Conservation (phyloP, 1,140 invertebrate species). For the Macrobrachium nipponense region DNA sequence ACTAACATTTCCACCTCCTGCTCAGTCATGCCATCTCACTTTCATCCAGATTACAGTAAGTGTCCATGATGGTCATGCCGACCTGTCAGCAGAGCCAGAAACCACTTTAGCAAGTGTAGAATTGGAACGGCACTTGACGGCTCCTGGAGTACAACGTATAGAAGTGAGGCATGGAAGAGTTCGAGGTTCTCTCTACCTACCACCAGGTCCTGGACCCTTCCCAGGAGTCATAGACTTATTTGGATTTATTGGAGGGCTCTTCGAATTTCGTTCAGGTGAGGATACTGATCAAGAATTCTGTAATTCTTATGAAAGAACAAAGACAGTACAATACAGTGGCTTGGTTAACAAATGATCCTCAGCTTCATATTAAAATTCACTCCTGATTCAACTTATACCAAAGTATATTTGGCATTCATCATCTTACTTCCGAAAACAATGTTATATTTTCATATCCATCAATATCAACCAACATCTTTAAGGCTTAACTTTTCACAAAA, state of each 20-base stretch:
- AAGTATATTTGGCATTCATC: no score
- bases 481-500: no score
- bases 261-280: slow-evolving; percentile 52
- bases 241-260: slow-evolving; percentile 29
- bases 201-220: slow-evolving; percentile 43
- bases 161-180: slow-evolving; percentile 31
- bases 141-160: slow-evolving; percentile 41
- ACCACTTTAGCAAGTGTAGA: slow-evolving; percentile 6
- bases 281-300: not conserved
- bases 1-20: not conserved
- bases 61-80: slow-evolving; percentile 19
- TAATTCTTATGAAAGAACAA: no score
- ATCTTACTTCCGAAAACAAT: no score
- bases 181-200: slow-evolving; percentile 39
- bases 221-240: slow-evolving; percentile 46
- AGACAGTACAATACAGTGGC: no score
- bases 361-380: not conserved
- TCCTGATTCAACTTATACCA: not conserved
- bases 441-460: no score
- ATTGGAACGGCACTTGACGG: slow-evolving; percentile 52
- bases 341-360: not conserved
- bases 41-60: slow-evolving; percentile 25
- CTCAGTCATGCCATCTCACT: not conserved
- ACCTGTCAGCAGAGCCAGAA: not conserved
- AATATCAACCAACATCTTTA: no score